These are phyloP conservation scores for Sturnus vulgaris DNA, from an alignment of 2,113 vertebrate genomes.

Conservation along the genomic window DNA sequence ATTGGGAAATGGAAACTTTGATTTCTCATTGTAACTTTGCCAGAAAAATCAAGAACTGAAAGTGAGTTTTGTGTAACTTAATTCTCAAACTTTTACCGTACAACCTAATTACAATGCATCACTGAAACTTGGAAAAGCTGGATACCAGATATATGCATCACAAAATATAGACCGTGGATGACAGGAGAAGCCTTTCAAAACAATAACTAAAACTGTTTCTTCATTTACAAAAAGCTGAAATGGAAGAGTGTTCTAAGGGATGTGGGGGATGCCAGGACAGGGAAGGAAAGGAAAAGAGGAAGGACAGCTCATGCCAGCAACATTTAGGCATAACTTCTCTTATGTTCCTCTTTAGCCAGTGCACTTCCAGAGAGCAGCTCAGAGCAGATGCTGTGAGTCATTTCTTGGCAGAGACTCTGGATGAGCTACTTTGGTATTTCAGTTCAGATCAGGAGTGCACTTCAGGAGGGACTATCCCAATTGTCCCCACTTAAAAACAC, in stretches of 20 bases:
- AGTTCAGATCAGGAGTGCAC: neutral
- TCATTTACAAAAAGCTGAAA: neutral
- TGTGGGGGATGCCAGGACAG: neutral
- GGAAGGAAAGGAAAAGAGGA: neutral
- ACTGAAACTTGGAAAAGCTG: neutral
- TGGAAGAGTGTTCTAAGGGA: neutral
- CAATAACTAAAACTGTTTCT: neutral
- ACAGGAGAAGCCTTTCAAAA: neutral
- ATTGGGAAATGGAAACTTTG: constrained; percentile 28
- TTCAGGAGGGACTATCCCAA: neutral
- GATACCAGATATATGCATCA: neutral
- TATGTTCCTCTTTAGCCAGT: neutral
- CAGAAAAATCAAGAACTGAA: constrained; percentile 18
- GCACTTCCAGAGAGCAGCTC: neutral
- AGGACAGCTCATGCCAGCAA: neutral
- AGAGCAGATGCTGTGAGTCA: neutral
- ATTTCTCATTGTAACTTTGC: neutral
- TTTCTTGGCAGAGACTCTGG: neutral
- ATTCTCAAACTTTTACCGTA: neutral
- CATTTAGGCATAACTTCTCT: neutral
- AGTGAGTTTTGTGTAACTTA: neutral
- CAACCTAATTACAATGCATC: neutral
- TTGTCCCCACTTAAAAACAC: neutral
- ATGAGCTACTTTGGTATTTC: neutral
- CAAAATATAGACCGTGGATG: neutral